Percentiles rank a stretch among this genome's conserved stretches.
Conservation (phyloP, 2,113 vertebrate genomes). For the Dolichallabes microphthalmus region DNA sequence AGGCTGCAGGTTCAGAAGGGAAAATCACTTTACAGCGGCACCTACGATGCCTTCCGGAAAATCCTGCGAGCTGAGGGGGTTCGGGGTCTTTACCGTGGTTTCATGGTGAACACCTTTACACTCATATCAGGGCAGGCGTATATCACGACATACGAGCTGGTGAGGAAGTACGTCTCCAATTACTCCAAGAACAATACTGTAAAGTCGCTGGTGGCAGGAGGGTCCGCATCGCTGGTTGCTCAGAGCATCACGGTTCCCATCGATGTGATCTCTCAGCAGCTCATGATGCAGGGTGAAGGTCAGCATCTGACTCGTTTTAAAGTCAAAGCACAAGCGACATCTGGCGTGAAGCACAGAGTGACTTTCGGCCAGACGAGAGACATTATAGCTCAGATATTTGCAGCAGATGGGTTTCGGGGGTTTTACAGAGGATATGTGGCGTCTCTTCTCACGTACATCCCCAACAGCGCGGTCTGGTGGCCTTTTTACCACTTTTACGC, state of each 20-base stretch:
- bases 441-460: slow-evolving; percentile 94
- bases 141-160: slow-evolving; percentile 93
- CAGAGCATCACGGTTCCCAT: slow-evolving; percentile 98
- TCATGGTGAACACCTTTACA: slow-evolving; percentile 93
- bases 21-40: slow-evolving; percentile 87
- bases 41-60: slow-evolving; percentile 88
- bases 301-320: slow-evolving; percentile 85
- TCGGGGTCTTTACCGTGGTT: slow-evolving; percentile 87
- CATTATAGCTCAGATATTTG: slow-evolving; percentile 88
- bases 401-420: slow-evolving; percentile 82
- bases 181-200: slow-evolving; percentile 87
- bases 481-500: slow-evolving; percentile 97
- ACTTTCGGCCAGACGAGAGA: slow-evolving; percentile 87
- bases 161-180: slow-evolving; percentile 82
- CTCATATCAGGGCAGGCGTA: slow-evolving; percentile 94
- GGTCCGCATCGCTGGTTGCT: slow-evolving; percentile 89
- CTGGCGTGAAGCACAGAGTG: slow-evolving; percentile 59
- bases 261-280: slow-evolving; percentile 91
- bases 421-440: slow-evolving; percentile 96
- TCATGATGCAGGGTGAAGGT: slow-evolving; percentile 94
- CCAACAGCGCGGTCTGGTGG: slow-evolving; percentile 98
- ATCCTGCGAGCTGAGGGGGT: slow-evolving; percentile 85
- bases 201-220: slow-evolving; percentile 89
- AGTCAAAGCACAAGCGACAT: slow-evolving; percentile 62
- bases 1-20: slow-evolving; percentile 93